Evolutionary conservation across 2,888 invertebrate genomes (phyloP), one percentile per base, ranked within the genome.

Genomic region (Xestia rhomboidea): DNA sequence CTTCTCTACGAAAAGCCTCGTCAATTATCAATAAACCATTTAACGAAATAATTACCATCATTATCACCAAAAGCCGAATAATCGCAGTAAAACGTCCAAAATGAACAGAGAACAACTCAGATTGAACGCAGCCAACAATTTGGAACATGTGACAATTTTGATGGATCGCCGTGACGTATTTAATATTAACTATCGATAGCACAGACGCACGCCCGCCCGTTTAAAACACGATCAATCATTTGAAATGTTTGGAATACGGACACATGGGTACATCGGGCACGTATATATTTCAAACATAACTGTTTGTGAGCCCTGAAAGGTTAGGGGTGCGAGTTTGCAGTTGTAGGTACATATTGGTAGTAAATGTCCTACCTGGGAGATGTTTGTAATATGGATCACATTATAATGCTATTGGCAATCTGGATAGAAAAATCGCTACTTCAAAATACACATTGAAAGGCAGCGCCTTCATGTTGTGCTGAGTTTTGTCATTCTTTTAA

Each of bases 171-270:
- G 83, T 76, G 81, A 84, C 87, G 88, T 90, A 90, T 92, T 91
- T 91, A 91, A 91, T 90, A 90, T 90, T 89, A 89, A 89, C 89
- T 89, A 88, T 85, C 78, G 83, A 84, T 85, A 87, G 81, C 84
- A 72, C 57, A 71, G 79, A 84, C 74, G 76, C 81, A 79, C 73
- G 80, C 77, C 62, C 79, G 76, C 84, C 86, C 88, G 87, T 91
- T 93, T 91, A 92, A 93, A 92, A 91, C 80, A 85, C 89, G 89
- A 94, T 93, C 90, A 91, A 93, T 93, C 91, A 90, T 83, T 79
- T 77, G 71, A 82, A 77, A 74, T 83, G 68, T 78, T 83, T 77
- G 86, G 64, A 54, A 76, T 57, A 72, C 62, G 54, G 62, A 63
- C 75, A 69, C 44, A 66, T 34, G 54, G 44, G 82, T 73, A 71